Base-by-base conservation (phyloP, 2,797 vertebrate species). In the Selene dorsalis region DNA sequence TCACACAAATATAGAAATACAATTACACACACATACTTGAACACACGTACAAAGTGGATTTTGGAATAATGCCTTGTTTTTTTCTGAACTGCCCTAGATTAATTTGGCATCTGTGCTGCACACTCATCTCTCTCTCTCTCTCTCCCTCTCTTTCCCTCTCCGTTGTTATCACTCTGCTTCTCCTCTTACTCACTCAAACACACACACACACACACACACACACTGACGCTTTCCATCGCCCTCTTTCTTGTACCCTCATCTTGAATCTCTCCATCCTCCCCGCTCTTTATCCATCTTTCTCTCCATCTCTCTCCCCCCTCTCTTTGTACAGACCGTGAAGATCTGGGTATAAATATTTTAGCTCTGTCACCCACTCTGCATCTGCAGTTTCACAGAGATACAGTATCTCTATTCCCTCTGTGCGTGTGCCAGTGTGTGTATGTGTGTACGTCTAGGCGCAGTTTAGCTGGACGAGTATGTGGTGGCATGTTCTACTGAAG, bases 281-380 rank as follows among this genome's bases (percentile, higher is more conserved):
- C 45, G 41, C 63, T 83, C 62, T 48, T 75, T 59, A 59, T 68
- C 57, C 70, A 61, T 84, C 75, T 26, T 59, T 78, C 68, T 17
- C 57, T 47, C 76, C 69, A 28, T 75, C 61, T 55, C 57, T 62
- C 53, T 65, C 69, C 7, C 32, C 32, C 68, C 60, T 74, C 65
- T 81, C 60, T 80, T 30, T 56, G 73, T 75, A 73, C 76, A 69
- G 77, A 68, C 83, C 69, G 86, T 78, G 77, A 91, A 91, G 86
- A 91, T 93, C 71, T 83, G 63, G 58, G 78, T 78, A 93, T 92
- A 89, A 92, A 93, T 94, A 93, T 93, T 92, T 93, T 73, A 94
- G 73, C 85, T 81, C 69, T 83, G 84, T 91, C 85, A 90, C 88
- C 79, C 88, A 64, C 77, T 87, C 86, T 87, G 84, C 86, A 89